These are phyloP conservation scores for Oikopleura albicans DNA, from an alignment of 23 tunicate genomes.

Conservation along the genomic window DNA sequence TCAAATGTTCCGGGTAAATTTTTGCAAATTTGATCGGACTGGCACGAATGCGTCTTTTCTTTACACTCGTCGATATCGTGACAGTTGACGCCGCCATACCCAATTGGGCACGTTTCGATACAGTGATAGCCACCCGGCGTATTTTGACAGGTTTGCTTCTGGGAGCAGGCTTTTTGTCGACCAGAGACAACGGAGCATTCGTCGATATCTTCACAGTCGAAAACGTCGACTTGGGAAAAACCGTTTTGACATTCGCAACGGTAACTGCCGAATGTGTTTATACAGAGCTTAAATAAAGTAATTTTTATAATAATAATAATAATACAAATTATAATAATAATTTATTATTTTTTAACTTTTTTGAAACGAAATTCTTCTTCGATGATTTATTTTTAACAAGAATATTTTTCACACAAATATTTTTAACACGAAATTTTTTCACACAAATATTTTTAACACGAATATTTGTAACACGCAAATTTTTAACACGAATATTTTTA, in stretches of 20 bases:
- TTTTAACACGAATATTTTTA: no score
- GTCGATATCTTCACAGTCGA: background rate
- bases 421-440: no score
- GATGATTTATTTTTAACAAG: no score
- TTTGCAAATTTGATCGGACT: background rate
- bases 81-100: background rate
- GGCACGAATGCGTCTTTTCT: background rate
- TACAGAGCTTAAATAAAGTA: no score
- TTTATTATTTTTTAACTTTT: background rate
- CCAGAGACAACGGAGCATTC: background rate
- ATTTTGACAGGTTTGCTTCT: background rate
- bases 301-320: no score
- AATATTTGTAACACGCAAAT: no score
- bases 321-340: background rate
- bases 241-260: background rate
- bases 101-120: background rate
- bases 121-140: conserved; percentile 8
- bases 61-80: background rate
- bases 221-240: background rate
- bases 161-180: background rate
- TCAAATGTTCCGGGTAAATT: background rate
- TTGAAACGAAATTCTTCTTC: background rate
- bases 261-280: background rate
- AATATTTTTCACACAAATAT: no score
- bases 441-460: no score